Evolutionary conservation across 2,797 vertebrate genomes (phyloP), one percentile per base, ranked within the genome.

Genomic region (Brachymystax lenok): DNA sequence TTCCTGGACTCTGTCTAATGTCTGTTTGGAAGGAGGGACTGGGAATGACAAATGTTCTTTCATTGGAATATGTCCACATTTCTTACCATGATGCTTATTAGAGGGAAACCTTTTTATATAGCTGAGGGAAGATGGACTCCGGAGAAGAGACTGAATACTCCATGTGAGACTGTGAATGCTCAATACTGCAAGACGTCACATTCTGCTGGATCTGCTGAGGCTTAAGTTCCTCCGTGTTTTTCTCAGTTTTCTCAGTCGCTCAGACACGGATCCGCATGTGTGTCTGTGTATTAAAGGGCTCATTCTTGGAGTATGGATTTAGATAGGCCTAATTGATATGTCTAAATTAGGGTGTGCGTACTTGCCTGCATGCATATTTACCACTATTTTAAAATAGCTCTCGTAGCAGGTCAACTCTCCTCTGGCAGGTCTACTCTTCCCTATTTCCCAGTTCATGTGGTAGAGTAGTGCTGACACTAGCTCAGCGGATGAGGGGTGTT

Each of bases 381-480:
- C 33, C 33, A 33, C 5, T 64, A 24, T n/a, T 8, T 24, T n/a
- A 8, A 16, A 24, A 66, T 61, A 3, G 5, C 10, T 46, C 2
- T 46, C 2, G 10, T 3, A 46, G 10, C 10, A 46, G 40, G 40
- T 40, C 35, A 40, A 40, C 35, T 40, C 35, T 10, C 35, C 35
- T 77, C 30, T 71, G 69, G 74, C 35, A 71, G 46, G 33, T n/a
- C 59, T 77, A 46, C 12, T 30, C 27, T 35, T 54, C n/a, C 27
- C 51, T 69, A 17, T 69, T 16, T 17, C 17, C 33, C 67, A n/a
- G 46, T 71, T 24, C n/a, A 71, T 14, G 50, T 54, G 54, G 4
- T 19, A 17, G 54, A 2, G 40, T 40, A 10, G 40, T 46, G 68
- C 35, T 12, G 68, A 50, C 33, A 50, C 4, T 66, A 28, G 30